These are phyloP conservation scores for Gasterosteus nipponicus DNA, from an alignment of 2,113 vertebrate genomes.

Conservation along the genomic window DNA sequence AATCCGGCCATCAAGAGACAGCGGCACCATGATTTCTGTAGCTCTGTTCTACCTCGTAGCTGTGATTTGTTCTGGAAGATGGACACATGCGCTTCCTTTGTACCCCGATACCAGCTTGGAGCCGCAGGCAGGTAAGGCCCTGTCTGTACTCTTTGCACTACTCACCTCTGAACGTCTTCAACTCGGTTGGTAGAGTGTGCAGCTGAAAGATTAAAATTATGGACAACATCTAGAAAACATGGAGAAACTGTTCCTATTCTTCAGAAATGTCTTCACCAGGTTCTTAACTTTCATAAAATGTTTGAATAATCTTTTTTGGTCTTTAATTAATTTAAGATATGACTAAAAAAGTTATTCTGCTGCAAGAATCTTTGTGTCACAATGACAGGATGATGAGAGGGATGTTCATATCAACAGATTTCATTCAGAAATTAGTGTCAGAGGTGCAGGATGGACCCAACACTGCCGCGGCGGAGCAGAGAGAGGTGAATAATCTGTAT, in stretches of 20 bases:
- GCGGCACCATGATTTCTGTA: slow-evolving; percentile 75
- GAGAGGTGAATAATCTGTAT: slow-evolving; percentile 71
- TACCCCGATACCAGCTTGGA: slow-evolving; percentile 71
- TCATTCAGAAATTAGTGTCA: slow-evolving; percentile 79
- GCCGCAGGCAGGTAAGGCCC: slow-evolving; percentile 75
- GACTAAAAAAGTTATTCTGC: not conserved
- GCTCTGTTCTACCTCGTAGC: slow-evolving; percentile 70
- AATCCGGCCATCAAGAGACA: slow-evolving; percentile 28
- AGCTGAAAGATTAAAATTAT: not conserved
- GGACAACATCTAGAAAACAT: not conserved
- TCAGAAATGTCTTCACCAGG: not conserved
- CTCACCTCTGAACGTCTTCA: not conserved
- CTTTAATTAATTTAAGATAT: not conserved
- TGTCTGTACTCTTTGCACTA: not conserved
- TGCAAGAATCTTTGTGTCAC: not conserved
- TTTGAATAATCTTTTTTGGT: not conserved
- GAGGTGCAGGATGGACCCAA: slow-evolving; percentile 72
- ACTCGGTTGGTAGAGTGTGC: not conserved
- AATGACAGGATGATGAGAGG: not conserved
- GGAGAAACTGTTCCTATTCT: not conserved
- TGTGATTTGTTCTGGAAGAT: slow-evolving; percentile 69
- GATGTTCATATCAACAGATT: slow-evolving; percentile 64
- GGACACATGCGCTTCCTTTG: slow-evolving; percentile 73
- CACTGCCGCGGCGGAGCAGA: slow-evolving; percentile 65
- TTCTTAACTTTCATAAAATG: not conserved